Base-by-base conservation (phyloP, 1,140 invertebrate species). In the Pectinophora gossypiella region DNA sequence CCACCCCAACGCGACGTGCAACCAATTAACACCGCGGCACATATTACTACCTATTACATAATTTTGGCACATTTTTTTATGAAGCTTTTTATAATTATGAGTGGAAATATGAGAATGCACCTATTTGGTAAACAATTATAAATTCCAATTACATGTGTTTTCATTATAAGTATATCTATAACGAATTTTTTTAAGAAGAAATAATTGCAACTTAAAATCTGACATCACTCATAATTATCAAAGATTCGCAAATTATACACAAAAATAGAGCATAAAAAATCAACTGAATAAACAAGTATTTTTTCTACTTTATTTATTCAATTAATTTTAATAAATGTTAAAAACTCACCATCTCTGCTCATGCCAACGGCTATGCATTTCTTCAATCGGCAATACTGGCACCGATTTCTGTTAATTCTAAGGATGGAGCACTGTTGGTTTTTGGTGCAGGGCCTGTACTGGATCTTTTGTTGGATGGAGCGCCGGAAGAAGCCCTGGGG, bases 301-400 rank as follows among this genome's bases (percentile, higher is more conserved):
- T n/a, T n/a, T n/a, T n/a, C n/a, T n/a, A n/a, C n/a, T n/a, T n/a
- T n/a, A n/a, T n/a, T n/a, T n/a, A n/a, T n/a, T n/a, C n/a, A n/a
- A n/a, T n/a, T n/a, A n/a, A n/a, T n/a, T n/a, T n/a, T n/a, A n/a
- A n/a, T n/a, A n/a, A n/a, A n/a, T n/a, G n/a, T n/a, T n/a, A 32
- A 53, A 36, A 69, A 91, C 91, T 92, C 72, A 99, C 97, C 97
- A 92, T 99, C 97, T 90, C 97, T 92, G 87, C 96, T 98, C 98
- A 99, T 99, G 85, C 98, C 98, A 59, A 98, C 97, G 48, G 96
- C 95, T 81, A 99, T 97, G 90, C 98, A 99, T 91, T 99, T 99
- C 89, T 98, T 98, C 66, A 99, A 92, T 60, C 98, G 91, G 90
- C 97, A 98, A 86, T 97, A 98, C 84, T 99, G 97, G 89, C 98